Evolutionary conservation across 2,797 vertebrate species (phyloP), one percentile per base, ranked within the genome.

Genomic region (Sebastes melanostomus): DNA sequence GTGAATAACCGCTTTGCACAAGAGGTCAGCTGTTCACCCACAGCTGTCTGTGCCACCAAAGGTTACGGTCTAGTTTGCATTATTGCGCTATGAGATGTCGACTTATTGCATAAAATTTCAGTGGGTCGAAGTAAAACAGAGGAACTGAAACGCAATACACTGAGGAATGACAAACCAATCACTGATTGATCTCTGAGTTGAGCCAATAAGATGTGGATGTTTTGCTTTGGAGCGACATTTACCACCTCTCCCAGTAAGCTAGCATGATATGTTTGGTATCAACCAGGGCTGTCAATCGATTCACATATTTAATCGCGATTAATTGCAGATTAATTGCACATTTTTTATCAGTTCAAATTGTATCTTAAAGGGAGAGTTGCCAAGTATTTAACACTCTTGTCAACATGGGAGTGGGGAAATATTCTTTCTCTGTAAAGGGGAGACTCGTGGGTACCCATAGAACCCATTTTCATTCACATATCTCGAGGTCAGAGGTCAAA

Each of bases 21-120:
- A 82, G 69, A 89, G 78, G 80, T 90, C 86, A 88, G 77, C 75
- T 52, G 34, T 78, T 56, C 24, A 77, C 55, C 10, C 1, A 52
- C 50, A 52, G 50, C 50, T n/a, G 36, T 76, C 87, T 55, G 82
- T 59, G 82, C 10, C 68, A 73, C 34, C 34, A 82, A 72, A 76
- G 80, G 77, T 88, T 80, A 81, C 66, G 13, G 84, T 73, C 24
- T 36, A 4, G 16, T 77, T 76, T 63, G 80, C 13, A 0, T 77
- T 80, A 68, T 69, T 76, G 18, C 60, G n/a, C 9, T 46, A 20
- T 81, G 75, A 82, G 54, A 7, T 66, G 56, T 61, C 32, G 3
- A 22, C 10, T 29, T 29, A 20, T 42, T 81, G 70, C 75, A 72
- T 20, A n/a, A 80, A 77, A 24, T 63, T 8, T 42, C 36, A 32